Evolutionary conservation across 2,888 invertebrate species (phyloP).

Genomic region (Trichacis sp.): DNA sequence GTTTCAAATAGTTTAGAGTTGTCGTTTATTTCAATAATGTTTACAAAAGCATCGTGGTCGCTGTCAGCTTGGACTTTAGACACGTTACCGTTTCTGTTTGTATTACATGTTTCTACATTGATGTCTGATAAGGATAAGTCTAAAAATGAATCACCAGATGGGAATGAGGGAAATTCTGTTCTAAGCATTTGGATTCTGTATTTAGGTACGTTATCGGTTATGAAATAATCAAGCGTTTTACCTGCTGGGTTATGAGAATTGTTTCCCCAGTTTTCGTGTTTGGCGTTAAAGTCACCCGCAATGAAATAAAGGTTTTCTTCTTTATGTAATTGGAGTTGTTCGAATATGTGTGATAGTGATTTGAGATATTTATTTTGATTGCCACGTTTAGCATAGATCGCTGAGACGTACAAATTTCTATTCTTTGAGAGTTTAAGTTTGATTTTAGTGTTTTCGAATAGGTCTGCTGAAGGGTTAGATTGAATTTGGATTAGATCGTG

Average conservation of each 20-base stretch:
- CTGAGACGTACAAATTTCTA: background rate
- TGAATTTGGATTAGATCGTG: slow-evolving; percentile 2
- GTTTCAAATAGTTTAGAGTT: background rate
- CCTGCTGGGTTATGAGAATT: background rate
- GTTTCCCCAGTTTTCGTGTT: slow-evolving; percentile 15
- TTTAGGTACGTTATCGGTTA: background rate
- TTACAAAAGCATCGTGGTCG: background rate
- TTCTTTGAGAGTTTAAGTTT: background rate
- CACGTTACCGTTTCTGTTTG: background rate
- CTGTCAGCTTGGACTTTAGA: background rate
- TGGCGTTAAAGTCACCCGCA: slow-evolving; percentile 16
- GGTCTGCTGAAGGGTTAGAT: background rate
- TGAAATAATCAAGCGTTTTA: background rate
- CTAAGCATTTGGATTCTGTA: background rate
- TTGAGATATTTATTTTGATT: background rate
- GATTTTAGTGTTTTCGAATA: background rate
- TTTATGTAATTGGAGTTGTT: slow-evolving; percentile 2
- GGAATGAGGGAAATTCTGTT: background rate
- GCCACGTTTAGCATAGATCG: background rate
- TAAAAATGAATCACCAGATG: background rate
- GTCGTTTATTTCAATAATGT: background rate
- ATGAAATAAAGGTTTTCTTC: slow-evolving; percentile 11
- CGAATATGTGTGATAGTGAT: too few relatives aligned
- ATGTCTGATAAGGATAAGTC: background rate
- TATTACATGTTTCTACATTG: background rate